Evolutionary conservation across 2,888 invertebrate species (phyloP), one percentile per base, ranked within the genome.

Genomic region (Meandrusa payeni): DNA sequence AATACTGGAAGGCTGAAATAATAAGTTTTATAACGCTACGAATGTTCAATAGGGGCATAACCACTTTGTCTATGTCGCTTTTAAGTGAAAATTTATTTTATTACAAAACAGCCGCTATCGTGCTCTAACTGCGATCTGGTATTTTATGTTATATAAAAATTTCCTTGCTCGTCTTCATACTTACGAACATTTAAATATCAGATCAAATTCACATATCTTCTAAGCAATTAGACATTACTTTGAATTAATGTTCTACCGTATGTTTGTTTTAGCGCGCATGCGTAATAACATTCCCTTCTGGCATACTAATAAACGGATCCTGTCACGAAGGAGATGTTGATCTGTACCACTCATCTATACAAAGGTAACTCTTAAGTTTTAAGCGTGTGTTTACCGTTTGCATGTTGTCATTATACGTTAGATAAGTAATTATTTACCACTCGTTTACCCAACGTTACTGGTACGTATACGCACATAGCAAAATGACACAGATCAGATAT

Each of bases 271-370:
- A 87, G 87, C 79, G 71, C 86, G 87, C 87, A 87, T 87, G 87
- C 83, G 85, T 87, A 85, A 87, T 87, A 87, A 87, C 87, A 76
- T 87, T 86, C 75, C 86, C 87, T 85, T 86, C 86, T 85, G 87
- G 87, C 87, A 87, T 87, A 87, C 87, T 87, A 87, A 87, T 86
- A 65, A 48, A 75, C 79, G 83, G 86, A 66, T 69, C 62, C 70
- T 78, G 66, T 66, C 74, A 63, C 72, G 74, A 62, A 72, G 72
- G 65, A 72, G 79, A 62, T 66, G 68, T 58, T 85, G 76, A 57
- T 48, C 53, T 44, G 50, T 52, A 59, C 56, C 55, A 57, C 51
- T 54, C 63, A 55, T 68, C 59, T 63, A 72, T 73, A 73, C 72
- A 65, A 69, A 87, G 86, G 85, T 82, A 79, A 65, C 48, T 43